Base-by-base conservation (phyloP, 2,113 vertebrate species). In the Machaerirhynchus nigripectus region DNA sequence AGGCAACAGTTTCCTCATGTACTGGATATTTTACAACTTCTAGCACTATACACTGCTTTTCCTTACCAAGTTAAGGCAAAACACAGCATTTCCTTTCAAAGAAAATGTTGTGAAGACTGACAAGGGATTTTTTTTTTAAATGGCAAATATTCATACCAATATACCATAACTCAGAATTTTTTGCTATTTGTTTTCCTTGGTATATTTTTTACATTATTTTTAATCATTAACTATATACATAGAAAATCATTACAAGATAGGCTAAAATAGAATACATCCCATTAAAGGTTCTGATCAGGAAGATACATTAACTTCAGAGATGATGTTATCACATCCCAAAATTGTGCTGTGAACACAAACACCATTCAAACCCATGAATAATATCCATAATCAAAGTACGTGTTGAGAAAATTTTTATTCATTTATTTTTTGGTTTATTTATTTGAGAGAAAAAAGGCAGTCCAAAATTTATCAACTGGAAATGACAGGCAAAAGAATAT, bases 351-450 rank as follows among this genome's bases (percentile, higher is more conserved):
- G 60, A 95, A 82, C 44, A 91, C 44, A 87, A 89, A 65, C 33
- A 87, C 21, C 27, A 52, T 44, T 89, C 73, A 78, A 82, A 87
- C 82, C 60, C 81, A 84, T 84, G 73, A 93, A 44, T 87, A 94
- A 96, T 42, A 84, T 27, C 35, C 52, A 67, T 89, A 87, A 89
- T 87, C 83, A 56, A 1, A 84, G 64, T 17, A 75, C 26, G 15
- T 20, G 22, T 44, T 77, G 33, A 61, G 44, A 75, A 70, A 70
- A 14, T 20, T 94, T 80, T 82, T 75, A 87, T 87, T 89, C 22
- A 68, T 87, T 94, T 90, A 33, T 20, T 75, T 89, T 61, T 86
- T 40, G n/a, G 22, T 89, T 90, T 74, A n/a, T 55, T 89, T 91
- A 84, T 85, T 80, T 73, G 39, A 75, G 27, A 67, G 30, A 74